Conservation (phyloP, 2,888 invertebrate genomes). For the Diarsia dahlii region DNA sequence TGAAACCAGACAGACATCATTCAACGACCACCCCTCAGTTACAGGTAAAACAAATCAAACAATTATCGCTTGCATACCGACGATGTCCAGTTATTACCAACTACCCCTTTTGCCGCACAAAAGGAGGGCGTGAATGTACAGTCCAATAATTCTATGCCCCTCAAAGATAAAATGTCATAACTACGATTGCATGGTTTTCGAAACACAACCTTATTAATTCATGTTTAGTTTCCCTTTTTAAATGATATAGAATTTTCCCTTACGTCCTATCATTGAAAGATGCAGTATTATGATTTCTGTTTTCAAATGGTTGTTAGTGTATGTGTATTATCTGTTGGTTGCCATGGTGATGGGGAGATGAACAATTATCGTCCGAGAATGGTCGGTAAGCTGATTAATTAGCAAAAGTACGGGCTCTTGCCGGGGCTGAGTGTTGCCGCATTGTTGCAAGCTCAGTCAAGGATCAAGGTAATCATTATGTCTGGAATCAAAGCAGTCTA, state of each 20-base stretch:
- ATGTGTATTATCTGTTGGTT: not conserved
- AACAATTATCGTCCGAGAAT: slow-evolving; percentile 10
- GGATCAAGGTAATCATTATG: not conserved
- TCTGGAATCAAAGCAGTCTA: not conserved
- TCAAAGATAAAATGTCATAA: not conserved
- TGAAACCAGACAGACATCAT: slow-evolving; percentile 8
- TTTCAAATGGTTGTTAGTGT: not conserved
- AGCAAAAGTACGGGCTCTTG: not conserved
- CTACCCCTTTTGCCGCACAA: not conserved
- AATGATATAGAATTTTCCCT: not conserved
- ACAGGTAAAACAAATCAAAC: slow-evolving; percentile 32
- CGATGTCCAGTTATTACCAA: slow-evolving; percentile 20
- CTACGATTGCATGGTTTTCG: not conserved
- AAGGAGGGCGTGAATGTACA: not conserved
- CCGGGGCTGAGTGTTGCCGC: not conserved
- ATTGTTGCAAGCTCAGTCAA: not conserved
- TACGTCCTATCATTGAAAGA: not conserved
- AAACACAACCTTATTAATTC: slow-evolving; percentile 12
- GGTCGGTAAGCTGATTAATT: slow-evolving; percentile 33
- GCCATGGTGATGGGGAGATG: slow-evolving; percentile 14
- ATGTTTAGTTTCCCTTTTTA: not conserved
- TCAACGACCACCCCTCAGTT: slow-evolving; percentile 9
- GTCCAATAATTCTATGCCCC: not conserved
- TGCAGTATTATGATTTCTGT: not conserved
- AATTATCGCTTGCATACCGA: not conserved